Evolutionary conservation across 2,797 vertebrate species (phyloP).

Genomic region (Pempheris klunzingeri): DNA sequence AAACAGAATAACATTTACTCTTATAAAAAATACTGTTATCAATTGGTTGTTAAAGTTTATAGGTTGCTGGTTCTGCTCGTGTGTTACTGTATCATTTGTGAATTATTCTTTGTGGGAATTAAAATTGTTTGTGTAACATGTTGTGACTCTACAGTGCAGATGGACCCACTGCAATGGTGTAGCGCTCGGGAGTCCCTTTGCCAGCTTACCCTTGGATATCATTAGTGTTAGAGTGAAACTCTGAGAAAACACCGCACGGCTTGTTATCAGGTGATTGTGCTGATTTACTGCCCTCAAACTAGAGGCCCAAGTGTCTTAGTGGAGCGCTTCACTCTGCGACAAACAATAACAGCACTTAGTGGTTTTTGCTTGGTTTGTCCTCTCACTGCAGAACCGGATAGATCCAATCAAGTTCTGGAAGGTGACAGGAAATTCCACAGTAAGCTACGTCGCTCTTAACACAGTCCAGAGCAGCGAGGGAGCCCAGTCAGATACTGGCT

Average conservation of each 20-base stretch:
- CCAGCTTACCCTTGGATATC: constrained; percentile 8
- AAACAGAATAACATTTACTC: background rate
- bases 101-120: background rate
- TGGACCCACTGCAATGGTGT: background rate
- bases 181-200: background rate
- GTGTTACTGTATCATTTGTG: background rate
- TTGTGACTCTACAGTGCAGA: constrained; percentile 30
- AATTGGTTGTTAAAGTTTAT: background rate
- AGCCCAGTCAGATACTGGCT: constrained; percentile 64
- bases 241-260: background rate
- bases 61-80: constrained; percentile 32
- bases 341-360: constrained; percentile 82
- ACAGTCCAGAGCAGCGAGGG: constrained; percentile 70
- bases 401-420: constrained; percentile 66
- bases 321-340: constrained; percentile 62
- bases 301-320: constrained; percentile 54
- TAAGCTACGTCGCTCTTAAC: constrained; percentile 69
- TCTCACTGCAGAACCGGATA: constrained; percentile 54
- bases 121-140: constrained; percentile 20
- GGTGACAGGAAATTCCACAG: constrained; percentile 82
- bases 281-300: constrained; percentile 52
- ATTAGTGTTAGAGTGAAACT: constrained; percentile 11
- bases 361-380: constrained; percentile 74
- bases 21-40: no score
- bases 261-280: constrained; percentile 37